A percentile compares a stretch with the other conserved stretches of the same genome.
phyloP scores from a whole-genome alignment of 2,113 vertebrate species.

The Limnothrissa miodon region DNA sequence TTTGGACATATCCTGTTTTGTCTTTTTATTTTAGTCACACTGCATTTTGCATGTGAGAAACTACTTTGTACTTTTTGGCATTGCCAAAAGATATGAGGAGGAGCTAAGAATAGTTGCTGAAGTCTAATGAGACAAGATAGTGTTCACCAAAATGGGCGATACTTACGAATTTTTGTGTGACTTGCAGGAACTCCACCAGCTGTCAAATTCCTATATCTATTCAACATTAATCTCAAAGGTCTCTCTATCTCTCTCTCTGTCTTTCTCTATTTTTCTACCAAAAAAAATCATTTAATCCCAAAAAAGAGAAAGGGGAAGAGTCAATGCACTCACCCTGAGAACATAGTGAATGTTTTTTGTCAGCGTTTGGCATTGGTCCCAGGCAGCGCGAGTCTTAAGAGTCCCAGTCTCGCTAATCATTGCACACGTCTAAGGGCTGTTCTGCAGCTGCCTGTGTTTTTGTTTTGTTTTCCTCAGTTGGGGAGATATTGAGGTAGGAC shows the following conservation, averaged over 20 bases:
- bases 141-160: conserved; percentile 19
- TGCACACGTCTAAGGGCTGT: conserved; percentile 30
- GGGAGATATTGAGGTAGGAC: conserved; percentile 7
- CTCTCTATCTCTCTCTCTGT: not conserved
- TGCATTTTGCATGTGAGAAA: not conserved
- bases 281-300: conserved; percentile 22
- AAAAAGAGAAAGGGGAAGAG: conserved; percentile 22
- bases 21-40: not conserved
- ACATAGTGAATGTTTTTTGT: conserved; percentile 40
- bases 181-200: conserved; percentile 11
- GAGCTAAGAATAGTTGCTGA: not conserved
- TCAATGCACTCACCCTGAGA: conserved; percentile 27
- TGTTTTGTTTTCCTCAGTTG: conserved; percentile 22
- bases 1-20: not conserved
- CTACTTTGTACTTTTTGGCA: not conserved
- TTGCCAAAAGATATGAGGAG: not conserved
- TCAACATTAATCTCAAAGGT: conserved; percentile 8
- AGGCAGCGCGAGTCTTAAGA: conserved; percentile 33
- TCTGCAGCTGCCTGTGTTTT: conserved; percentile 34
- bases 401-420: conserved; percentile 35
- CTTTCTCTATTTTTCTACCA: not conserved
- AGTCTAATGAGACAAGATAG: conserved; percentile 5
- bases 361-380: conserved; percentile 40
- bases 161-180: conserved; percentile 39
- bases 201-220: not conserved